A percentile compares a stretch with the other conserved stretches of the same genome.
These are phyloP conservation scores for Propithecus perrieri DNA, from an alignment of 2,797 vertebrate genomes.

Conservation along the genomic window DNA sequence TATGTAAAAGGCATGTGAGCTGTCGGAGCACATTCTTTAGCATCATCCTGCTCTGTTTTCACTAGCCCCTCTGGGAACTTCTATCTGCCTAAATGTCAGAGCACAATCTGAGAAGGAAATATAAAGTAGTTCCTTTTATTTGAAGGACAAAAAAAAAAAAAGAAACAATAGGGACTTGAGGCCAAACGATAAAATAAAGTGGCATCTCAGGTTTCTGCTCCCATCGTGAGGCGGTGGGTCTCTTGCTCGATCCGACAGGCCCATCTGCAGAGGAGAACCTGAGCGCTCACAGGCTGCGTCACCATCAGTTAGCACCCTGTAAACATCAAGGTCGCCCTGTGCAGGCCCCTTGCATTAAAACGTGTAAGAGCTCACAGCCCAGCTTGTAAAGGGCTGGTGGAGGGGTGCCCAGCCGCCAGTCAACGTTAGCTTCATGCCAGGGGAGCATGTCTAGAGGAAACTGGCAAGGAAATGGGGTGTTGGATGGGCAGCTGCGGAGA, in stretches of 20 bases:
- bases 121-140: constrained; percentile 53
- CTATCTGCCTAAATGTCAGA: constrained; percentile 44
- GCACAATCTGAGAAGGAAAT: constrained; percentile 52
- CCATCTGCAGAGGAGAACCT: constrained; percentile 25
- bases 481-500: constrained; percentile 29
- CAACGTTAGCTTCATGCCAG: background rate
- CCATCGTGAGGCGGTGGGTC: background rate
- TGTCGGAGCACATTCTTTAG: background rate
- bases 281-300: constrained; percentile 22
- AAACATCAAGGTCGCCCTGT: constrained; percentile 75
- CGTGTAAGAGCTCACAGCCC: constrained; percentile 37
- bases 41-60: background rate
- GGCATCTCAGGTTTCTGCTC: background rate
- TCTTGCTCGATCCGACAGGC: background rate
- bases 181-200: background rate
- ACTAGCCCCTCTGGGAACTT: background rate
- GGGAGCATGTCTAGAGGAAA: background rate
- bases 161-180: background rate
- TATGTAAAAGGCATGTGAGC: background rate
- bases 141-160: background rate
- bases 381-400: constrained; percentile 23
- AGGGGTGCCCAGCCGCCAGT: background rate
- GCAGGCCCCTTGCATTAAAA: constrained; percentile 73
- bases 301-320: constrained; percentile 67
- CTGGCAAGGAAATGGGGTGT: constrained; percentile 57